phyloP scores from a whole-genome alignment of 2,888 invertebrate species.

The Melanostoma scalare region DNA sequence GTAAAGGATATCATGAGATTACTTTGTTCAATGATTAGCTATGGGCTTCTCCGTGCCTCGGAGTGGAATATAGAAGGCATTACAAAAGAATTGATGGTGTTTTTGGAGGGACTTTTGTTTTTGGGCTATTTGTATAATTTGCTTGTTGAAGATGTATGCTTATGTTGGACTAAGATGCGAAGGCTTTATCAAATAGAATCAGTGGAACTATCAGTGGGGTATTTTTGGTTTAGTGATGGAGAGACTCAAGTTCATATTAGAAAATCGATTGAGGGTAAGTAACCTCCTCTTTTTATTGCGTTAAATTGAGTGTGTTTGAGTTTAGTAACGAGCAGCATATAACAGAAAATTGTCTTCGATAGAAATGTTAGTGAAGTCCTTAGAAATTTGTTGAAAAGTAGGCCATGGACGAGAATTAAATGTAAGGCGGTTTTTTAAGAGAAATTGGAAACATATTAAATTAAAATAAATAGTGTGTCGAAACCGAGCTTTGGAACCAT shows the following conservation, averaged over 20 bases:
- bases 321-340: not conserved
- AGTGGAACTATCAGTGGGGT: no score
- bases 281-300: not conserved
- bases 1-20: conserved; percentile 52
- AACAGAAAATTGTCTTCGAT: no score
- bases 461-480: no score
- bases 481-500: no score
- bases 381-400: not conserved
- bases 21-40: conserved; percentile 59
- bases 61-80: conserved; percentile 45
- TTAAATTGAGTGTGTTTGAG: not conserved
- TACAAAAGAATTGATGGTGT: conserved; percentile 39
- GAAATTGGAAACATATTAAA: not conserved
- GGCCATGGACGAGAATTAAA: not conserved
- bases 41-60: conserved; percentile 35
- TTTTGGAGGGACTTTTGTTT: conserved; percentile 32
- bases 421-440: not conserved
- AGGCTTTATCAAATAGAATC: conserved; percentile 5
- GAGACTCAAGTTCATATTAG: no score
- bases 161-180: conserved; percentile 2
- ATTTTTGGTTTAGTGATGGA: no score
- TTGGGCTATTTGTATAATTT: conserved; percentile 13
- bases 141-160: not conserved
- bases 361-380: not conserved
- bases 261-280: not conserved